Evolutionary conservation across 1,140 invertebrate genomes (phyloP).

Genomic region (Cyclargus thomasi): DNA sequence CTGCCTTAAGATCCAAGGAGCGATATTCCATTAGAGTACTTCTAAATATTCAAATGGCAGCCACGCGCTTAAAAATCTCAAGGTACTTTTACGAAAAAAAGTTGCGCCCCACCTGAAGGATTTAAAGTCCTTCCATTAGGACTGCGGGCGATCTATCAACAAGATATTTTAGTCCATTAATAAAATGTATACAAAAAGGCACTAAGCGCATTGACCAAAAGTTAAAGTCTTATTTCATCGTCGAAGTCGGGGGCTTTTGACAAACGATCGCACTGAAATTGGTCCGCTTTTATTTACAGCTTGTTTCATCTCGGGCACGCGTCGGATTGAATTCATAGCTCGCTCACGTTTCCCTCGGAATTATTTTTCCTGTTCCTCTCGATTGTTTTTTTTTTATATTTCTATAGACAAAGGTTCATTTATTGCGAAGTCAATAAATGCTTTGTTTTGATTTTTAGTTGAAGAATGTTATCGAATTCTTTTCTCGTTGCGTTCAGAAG

Average conservation of each 20-base stretch:
- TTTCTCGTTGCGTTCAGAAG: too few relatives aligned
- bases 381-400: not conserved
- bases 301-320: not conserved
- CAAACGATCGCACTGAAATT: constrained; percentile 6
- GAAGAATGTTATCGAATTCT: too few relatives aligned
- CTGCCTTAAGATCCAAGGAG: too few relatives aligned
- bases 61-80: too few relatives aligned
- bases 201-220: not conserved
- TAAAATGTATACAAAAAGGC: not conserved
- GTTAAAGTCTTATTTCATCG: constrained; percentile 5
- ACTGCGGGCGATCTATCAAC: too few relatives aligned
- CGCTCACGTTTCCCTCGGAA: not conserved
- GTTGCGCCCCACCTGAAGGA: too few relatives aligned
- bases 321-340: not conserved
- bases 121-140: too few relatives aligned
- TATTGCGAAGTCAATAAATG: not conserved
- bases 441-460: not conserved
- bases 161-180: not conserved
- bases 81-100: too few relatives aligned
- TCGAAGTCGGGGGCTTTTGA: not conserved
- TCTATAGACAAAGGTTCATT: not conserved
- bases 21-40: too few relatives aligned
- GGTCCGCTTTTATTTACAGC: constrained; percentile 5
- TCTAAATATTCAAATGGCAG: too few relatives aligned
- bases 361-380: constrained; percentile 1